These are phyloP conservation scores for Sebastes reedi DNA, from an alignment of 2,797 vertebrate genomes.

Conservation along the genomic window DNA sequence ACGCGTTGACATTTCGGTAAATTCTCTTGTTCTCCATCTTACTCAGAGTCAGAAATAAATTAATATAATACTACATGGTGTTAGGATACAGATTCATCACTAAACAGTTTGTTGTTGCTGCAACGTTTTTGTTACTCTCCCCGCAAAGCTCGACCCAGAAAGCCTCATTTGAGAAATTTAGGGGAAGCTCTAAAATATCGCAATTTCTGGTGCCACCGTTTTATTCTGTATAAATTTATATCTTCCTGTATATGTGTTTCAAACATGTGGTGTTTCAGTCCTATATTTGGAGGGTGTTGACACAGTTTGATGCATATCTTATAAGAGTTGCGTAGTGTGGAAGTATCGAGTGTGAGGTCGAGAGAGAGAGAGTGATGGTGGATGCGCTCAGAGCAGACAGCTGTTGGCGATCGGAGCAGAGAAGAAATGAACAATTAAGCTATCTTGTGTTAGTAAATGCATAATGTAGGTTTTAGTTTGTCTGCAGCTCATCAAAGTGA, in stretches of 20 bases:
- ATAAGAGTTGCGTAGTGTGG: background rate
- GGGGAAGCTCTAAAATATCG: too few species aligned
- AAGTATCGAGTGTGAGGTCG: background rate
- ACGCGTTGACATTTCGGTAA: conserved; percentile 17
- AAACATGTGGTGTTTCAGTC: background rate
- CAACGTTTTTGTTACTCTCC: too few species aligned
- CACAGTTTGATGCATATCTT: background rate
- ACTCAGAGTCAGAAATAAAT: background rate
- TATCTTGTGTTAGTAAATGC: background rate
- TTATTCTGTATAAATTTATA: background rate
- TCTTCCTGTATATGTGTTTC: background rate
- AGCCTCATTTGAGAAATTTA: too few species aligned
- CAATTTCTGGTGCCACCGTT: background rate
- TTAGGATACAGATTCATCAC: background rate
- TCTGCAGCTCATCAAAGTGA: background rate
- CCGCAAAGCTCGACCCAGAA: too few species aligned
- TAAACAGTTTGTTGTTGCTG: too few species aligned
- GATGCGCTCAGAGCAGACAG: background rate
- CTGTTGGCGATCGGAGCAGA: background rate
- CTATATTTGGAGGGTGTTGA: background rate
- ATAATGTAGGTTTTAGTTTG: background rate
- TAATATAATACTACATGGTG: background rate
- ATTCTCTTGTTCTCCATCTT: background rate
- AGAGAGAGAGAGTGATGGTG: background rate
- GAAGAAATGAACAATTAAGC: background rate